phyloP scores from a whole-genome alignment of 2,888 invertebrate genomes.

The Drosophila anomalipes region DNA sequence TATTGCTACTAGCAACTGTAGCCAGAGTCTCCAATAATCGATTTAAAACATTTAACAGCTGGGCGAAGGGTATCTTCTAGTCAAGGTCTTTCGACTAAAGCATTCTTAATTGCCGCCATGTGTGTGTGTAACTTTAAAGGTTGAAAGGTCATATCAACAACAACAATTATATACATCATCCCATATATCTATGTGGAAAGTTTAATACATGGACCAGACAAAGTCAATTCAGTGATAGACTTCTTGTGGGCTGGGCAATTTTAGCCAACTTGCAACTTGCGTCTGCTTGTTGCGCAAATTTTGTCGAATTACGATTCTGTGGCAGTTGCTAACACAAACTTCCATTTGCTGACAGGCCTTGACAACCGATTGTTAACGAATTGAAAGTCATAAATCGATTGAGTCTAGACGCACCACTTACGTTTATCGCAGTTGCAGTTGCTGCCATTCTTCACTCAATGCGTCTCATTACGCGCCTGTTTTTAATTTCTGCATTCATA shows the following conservation, averaged over 20 bases:
- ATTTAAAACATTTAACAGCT: neutral
- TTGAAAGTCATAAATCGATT: constrained; percentile 68
- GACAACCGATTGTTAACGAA: constrained; percentile 73
- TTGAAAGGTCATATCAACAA: constrained; percentile 46
- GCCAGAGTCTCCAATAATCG: neutral
- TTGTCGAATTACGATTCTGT: constrained; percentile 20
- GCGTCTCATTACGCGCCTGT: constrained; percentile 31
- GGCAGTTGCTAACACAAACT: constrained; percentile 66
- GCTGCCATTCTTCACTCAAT: neutral
- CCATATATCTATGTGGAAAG: neutral
- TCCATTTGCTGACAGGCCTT: constrained; percentile 54
- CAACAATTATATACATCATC: constrained; percentile 17
- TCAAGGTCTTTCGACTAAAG: neutral
- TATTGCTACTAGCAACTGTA: neutral
- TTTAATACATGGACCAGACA: constrained; percentile 11
- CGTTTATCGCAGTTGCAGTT: neutral
- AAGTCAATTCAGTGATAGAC: constrained; percentile 1
- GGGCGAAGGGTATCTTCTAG: neutral
- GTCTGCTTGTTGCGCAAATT: constrained; percentile 25
- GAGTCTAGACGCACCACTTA: constrained; percentile 15
- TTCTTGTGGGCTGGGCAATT: neutral
- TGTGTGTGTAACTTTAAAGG: constrained; percentile 33
- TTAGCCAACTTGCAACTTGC: neutral
- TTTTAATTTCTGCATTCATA: constrained; percentile 8
- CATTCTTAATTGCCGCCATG: neutral